These are phyloP conservation scores for Geotria australis DNA, from an alignment of 2,797 vertebrate species.

Conservation along the genomic window DNA sequence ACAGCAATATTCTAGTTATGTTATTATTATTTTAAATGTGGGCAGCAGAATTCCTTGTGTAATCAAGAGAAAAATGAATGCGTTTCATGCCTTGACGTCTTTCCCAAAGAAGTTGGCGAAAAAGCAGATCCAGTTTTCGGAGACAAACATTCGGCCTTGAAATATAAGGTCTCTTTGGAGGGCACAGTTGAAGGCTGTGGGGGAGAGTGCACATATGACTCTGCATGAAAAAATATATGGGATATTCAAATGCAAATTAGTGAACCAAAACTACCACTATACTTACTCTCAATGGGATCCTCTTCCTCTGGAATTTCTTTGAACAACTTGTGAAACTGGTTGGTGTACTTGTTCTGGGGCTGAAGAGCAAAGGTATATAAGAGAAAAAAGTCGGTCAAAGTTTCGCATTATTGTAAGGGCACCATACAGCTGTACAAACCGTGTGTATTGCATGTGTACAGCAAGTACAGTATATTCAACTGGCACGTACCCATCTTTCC, in stretches of 20 bases:
- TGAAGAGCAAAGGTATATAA: slow-evolving; percentile 23
- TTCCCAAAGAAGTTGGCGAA: slow-evolving; percentile 85
- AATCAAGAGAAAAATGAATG: neutral
- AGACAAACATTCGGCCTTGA: slow-evolving; percentile 68
- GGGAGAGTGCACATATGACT: neutral
- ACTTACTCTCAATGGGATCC: slow-evolving; percentile 63
- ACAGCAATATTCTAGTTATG: too few species aligned
- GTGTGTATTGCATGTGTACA: too few species aligned
- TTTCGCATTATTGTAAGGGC: too few species aligned
- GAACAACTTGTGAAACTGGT: slow-evolving; percentile 85
- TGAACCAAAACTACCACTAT: neutral
- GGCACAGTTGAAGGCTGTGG: slow-evolving; percentile 61
- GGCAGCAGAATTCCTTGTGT: too few species aligned
- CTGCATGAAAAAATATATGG: too few species aligned
- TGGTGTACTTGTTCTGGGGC: slow-evolving; percentile 72
- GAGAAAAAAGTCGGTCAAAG: too few species aligned
- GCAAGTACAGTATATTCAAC: too few species aligned
- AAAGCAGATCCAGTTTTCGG: slow-evolving; percentile 89
- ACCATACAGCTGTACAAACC: too few species aligned
- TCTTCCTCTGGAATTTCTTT: slow-evolving; percentile 60
- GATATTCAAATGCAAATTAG: neutral
- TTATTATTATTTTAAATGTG: too few species aligned
- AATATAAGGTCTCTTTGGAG: slow-evolving; percentile 91
- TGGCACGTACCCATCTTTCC: too few species aligned
- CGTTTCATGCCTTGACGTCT: slow-evolving; percentile 51